Conservation (phyloP, 2,888 invertebrate species). For the Nasonia oneida region DNA sequence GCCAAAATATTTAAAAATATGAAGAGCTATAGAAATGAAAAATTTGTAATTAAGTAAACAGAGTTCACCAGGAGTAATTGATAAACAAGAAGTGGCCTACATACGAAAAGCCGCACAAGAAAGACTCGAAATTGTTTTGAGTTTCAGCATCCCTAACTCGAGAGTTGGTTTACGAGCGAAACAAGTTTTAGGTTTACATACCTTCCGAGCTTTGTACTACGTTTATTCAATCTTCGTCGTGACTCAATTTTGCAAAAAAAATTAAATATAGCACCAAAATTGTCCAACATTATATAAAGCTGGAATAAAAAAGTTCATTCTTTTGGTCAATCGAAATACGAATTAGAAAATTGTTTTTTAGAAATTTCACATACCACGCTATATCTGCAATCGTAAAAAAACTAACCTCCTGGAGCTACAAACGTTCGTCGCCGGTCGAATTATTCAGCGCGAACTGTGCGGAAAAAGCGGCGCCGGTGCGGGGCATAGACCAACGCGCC, state of each 20-base stretch:
- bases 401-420: background rate
- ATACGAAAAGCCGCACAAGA: slow-evolving; percentile 2
- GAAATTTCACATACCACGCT: background rate
- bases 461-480: background rate
- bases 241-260: background rate
- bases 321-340: background rate
- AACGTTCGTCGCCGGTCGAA: background rate
- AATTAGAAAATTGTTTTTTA: too few relatives aligned
- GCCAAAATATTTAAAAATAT: background rate
- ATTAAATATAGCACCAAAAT: background rate
- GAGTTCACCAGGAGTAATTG: slow-evolving; percentile 22
- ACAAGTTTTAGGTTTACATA: slow-evolving; percentile 31
- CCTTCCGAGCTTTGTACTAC: background rate
- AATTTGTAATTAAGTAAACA: background rate
- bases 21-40: background rate
- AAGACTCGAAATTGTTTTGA: slow-evolving; percentile 27
- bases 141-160: background rate
- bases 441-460: slow-evolving; percentile 17
- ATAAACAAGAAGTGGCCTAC: slow-evolving; percentile 31
- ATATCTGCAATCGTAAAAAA: background rate
- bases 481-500: background rate
- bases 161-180: slow-evolving; percentile 29
- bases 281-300: background rate
- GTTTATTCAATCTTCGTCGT: background rate
- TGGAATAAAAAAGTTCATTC: background rate